Percentiles rank a stretch among this genome's conserved stretches.
These are phyloP conservation scores for honey bee (Apis mellifera) DNA, from an alignment of 1,140 invertebrate species.

Conservation along the genomic window DNA sequence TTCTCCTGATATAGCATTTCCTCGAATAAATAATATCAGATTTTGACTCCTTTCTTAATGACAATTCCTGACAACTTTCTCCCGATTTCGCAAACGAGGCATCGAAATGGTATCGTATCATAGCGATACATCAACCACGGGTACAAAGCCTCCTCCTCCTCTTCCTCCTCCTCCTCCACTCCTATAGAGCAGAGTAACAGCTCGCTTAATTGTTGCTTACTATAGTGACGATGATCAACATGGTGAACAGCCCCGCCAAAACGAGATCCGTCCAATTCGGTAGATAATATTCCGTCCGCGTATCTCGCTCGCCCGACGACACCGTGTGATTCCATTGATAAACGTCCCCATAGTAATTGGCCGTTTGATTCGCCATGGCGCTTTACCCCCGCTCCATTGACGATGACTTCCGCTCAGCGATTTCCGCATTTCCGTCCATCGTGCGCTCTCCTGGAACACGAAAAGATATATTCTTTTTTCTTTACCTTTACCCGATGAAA, in stretches of 20 bases:
- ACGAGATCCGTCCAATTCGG: constrained; percentile 73
- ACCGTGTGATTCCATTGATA: constrained; percentile 62
- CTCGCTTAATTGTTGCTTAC: constrained; percentile 64
- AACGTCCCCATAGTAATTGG: constrained; percentile 59
- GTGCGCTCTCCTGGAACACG: constrained; percentile 28
- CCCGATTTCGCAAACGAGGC: too few species aligned
- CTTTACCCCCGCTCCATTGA: constrained; percentile 63
- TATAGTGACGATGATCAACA: constrained; percentile 77
- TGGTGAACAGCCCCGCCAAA: constrained; percentile 73
- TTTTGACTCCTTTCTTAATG: too few species aligned
- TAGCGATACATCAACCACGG: too few species aligned
- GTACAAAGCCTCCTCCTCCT: too few species aligned
- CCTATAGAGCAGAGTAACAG: too few species aligned
- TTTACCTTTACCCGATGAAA: not conserved
- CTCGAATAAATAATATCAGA: too few species aligned
- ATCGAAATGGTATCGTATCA: too few species aligned
- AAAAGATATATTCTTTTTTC: too few species aligned
- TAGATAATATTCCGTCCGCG: constrained; percentile 56
- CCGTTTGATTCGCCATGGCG: constrained; percentile 65
- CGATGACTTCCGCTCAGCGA: constrained; percentile 45
- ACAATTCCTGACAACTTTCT: too few species aligned
- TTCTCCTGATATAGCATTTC: too few species aligned
- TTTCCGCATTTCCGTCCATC: constrained; percentile 34
- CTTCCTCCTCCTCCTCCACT: too few species aligned
- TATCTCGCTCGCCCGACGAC: constrained; percentile 47